Base-by-base conservation (phyloP, 2,113 vertebrate species). In the Leptodactylus fuscus region DNA sequence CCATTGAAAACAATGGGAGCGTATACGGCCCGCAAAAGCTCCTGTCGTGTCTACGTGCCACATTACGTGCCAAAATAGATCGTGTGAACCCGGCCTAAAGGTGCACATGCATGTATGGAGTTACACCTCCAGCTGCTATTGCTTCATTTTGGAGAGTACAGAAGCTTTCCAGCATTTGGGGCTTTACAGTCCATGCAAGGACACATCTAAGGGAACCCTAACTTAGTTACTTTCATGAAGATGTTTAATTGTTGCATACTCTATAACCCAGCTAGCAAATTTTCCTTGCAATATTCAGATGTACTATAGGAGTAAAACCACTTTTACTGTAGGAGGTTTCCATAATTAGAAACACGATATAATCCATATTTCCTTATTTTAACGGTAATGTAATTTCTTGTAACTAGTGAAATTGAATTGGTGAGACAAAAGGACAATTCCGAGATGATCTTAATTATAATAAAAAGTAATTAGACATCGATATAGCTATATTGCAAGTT, bases 301-400 rank as follows among this genome's bases (percentile, higher is more conserved):
- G 16, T 0, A 55, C 7, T 1, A 4, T 13, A 36, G 32, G 10
- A 69, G 8, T 69, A 18, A 69, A 69, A 2, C 36, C 13, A 20
- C 20, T 69, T 69, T 69, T 69, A 9, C 16, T 12, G 32, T 69
- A 18, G 11, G 29, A 60, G 4, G 60, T 69, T 36, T 69, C 32
- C 15, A 18, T 36, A 71, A 41, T 18, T 71, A 24, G 10, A 1
- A 44, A 71, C n/a, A 44, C 5, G 69, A 41, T 12, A 71, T 71
- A 3, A 44, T 11, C 20, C 69, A 71, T 71, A 71, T 38, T 44
- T 41, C 22, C 69, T 71, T 13, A 12, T 22, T 41, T 22, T 20
- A 71, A n/a, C 10, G 49, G n/a, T 77, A 55, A 34, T 78, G 32
- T 78, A 55, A 78, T 78, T 78, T n/a, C n/a, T n/a, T n/a, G n/a